phyloP scores from a whole-genome alignment of 2,113 vertebrate genomes.

The Tylochromis polylepis region DNA sequence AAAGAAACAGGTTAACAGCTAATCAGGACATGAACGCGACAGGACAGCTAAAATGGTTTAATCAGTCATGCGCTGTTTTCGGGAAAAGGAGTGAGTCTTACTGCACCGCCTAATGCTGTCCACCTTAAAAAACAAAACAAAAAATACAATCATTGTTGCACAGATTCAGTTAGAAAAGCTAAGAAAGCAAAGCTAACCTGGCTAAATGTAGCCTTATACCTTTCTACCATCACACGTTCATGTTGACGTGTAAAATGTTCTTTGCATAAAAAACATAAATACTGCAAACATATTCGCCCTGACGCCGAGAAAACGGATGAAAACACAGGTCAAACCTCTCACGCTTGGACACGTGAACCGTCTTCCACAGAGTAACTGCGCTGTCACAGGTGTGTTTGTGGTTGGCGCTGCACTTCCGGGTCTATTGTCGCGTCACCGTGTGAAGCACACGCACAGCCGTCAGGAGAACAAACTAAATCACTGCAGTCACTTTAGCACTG shows the following conservation, averaged over 20 bases:
- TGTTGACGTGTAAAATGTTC: not conserved
- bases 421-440: not conserved
- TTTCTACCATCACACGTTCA: rapidly evolving
- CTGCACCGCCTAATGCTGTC: not conserved
- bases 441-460: not conserved
- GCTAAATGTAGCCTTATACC: not conserved
- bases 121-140: not conserved
- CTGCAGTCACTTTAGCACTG: not conserved
- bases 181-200: not conserved
- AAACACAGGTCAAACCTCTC: conserved; percentile 39
- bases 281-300: not conserved
- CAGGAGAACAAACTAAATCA: not conserved
- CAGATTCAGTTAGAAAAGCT: not conserved
- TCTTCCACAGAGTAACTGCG: conserved; percentile 28
- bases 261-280: not conserved
- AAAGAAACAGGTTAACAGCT: not conserved
- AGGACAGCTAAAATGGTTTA: not conserved
- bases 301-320: not conserved
- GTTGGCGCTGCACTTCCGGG: conserved; percentile 19
- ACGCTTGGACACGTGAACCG: conserved; percentile 93
- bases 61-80: not conserved
- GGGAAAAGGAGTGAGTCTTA: not conserved
- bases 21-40: not conserved
- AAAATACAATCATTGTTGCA: not conserved
- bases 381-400: conserved; percentile 39